Base-by-base conservation (phyloP, 2,888 invertebrate genomes). In the Amiota communis region DNA sequence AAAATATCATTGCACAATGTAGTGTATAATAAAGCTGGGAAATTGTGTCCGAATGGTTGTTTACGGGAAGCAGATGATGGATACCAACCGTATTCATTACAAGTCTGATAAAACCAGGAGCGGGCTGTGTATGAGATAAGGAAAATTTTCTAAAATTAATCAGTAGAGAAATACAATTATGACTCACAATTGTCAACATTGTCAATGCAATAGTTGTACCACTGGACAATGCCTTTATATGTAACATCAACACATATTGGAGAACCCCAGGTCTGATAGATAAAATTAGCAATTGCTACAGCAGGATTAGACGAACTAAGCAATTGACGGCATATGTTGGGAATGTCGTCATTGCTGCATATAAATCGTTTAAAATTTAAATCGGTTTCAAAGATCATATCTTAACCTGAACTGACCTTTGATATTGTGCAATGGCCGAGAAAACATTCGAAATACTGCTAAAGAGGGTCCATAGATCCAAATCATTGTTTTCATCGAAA, bases 31-130 rank as follows among this genome's bases (percentile, higher is more conserved):
- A 79, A 75, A n/a, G 80, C 82, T 1, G 89, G 89, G 73, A 88
- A 88, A 51, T 80, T 84, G 8, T 64, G 81, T 20, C 89, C 88
- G 13, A 92, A 92, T 0, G 94, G 93, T 75, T 93, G 93, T 0
- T 90, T 85, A 0, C 81, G 68, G 12, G 93, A 92, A 75, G 90
- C 92, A 0, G 95, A 93, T 2, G 94, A 93, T 90, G 96, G 96
- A 89, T 92, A 96, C 91, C 93, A 96, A 71, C 96, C 97, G 88
- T 93, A 96, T 90, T 97, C 96, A 70, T 93, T 94, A 88, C 97
- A 97, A 0, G 95, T 95, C 90, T 97, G 96, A 88, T 95, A 96
- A 1, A 91, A 92, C 96, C 96, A 96, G 64, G 93, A 92, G 0
- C 95, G 92, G 87, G 91, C 95, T 94, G 36, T 94, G 36, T 36